Conservation (phyloP, 2,888 invertebrate species). For the Cyclophora albipunctata region DNA sequence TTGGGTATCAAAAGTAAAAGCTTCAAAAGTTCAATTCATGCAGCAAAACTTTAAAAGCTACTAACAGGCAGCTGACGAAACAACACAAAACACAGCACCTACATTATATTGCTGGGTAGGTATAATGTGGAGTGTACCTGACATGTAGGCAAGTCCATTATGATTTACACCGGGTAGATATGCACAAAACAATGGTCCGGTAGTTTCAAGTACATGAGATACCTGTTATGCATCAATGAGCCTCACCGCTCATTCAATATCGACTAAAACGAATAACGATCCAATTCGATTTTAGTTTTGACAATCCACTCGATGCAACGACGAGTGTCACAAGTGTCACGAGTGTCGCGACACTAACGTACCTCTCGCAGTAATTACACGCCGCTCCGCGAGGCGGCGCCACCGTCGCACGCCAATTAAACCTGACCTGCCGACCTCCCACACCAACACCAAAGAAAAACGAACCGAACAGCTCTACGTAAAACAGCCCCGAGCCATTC, state of each 20-base stretch:
- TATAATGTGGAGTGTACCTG: neutral
- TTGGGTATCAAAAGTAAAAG: too few relatives aligned
- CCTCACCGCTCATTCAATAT: constrained; percentile 15
- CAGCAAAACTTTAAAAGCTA: too few relatives aligned
- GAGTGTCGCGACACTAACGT: constrained; percentile 25
- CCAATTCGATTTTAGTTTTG: constrained; percentile 51
- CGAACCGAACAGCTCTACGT: constrained; percentile 23
- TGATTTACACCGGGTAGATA: neutral
- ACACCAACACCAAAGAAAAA: constrained; percentile 1
- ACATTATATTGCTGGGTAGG: neutral
- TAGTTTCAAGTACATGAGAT: constrained; percentile 5
- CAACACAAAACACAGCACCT: neutral
- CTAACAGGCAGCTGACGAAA: too few relatives aligned
- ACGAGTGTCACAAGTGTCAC: neutral
- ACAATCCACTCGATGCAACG: constrained; percentile 41
- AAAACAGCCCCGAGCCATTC: constrained; percentile 31
- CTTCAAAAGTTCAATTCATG: too few relatives aligned
- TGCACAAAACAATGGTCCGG: neutral
- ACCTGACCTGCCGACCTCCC: constrained; percentile 21
- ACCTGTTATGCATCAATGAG: constrained; percentile 10
- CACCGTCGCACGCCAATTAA: constrained; percentile 26
- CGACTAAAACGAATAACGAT: constrained; percentile 31
- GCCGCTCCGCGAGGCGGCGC: constrained; percentile 34
- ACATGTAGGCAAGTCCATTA: neutral
- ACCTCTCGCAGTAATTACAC: constrained; percentile 42